phyloP scores from a whole-genome alignment of 2,888 invertebrate species.

The Meiosimyza platycephala region DNA sequence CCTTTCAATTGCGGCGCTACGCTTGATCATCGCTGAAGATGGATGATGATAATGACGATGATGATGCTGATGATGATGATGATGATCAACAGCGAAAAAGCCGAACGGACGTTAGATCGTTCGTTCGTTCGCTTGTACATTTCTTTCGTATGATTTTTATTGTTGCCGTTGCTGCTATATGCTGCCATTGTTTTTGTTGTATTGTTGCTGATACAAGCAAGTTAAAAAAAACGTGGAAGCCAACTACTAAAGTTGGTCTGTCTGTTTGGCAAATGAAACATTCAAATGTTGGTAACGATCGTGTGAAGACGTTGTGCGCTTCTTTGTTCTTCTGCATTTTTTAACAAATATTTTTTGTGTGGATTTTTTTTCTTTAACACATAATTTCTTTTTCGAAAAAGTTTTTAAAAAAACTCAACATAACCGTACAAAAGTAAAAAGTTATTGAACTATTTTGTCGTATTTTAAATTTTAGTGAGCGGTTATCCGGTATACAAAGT shows the following conservation, averaged over 20 bases:
- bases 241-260: conserved; percentile 65
- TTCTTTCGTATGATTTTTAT: neutral
- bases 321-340: conserved; percentile 50
- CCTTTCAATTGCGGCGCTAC: conserved; percentile 15
- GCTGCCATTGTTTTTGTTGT: conserved; percentile 43
- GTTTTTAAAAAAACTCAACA: conserved; percentile 1
- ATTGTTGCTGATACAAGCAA: conserved; percentile 36
- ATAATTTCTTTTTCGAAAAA: conserved; percentile 9
- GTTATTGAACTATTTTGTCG: too few species aligned
- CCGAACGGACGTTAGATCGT: conserved; percentile 4
- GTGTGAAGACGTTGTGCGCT: conserved; percentile 65
- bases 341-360: conserved; percentile 10
- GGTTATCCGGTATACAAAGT: too few species aligned
- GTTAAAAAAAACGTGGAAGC: conserved; percentile 44
- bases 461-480: too few species aligned
- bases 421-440: too few species aligned
- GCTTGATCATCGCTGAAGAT: conserved; percentile 1
- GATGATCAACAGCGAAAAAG: neutral
- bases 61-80: too few species aligned
- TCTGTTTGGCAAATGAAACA: conserved; percentile 65
- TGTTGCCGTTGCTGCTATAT: conserved; percentile 11
- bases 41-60: too few species aligned
- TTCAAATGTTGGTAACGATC: conserved; percentile 68
- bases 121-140: neutral
- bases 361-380: neutral